Base-by-base conservation (phyloP, 2,113 vertebrate genomes). In the Amia ocellicauda region DNA sequence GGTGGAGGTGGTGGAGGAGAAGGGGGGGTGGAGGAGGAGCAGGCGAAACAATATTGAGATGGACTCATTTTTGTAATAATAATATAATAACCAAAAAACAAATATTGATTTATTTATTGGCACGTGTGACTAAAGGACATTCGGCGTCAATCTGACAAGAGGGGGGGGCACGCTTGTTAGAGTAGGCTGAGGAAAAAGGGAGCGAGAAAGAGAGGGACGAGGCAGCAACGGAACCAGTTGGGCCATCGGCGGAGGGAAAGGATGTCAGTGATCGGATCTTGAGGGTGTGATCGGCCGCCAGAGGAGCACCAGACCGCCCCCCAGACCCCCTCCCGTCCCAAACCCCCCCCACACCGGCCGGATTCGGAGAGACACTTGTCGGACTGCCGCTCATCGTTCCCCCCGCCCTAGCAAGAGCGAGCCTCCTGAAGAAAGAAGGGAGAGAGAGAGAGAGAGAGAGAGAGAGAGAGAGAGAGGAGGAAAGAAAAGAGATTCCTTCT, bases 251-350 rank as follows among this genome's bases (percentile, higher is more conserved):
- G 7, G 14, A 0, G 16, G 63, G 68, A 41, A 27, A 62, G 40
- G 52, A 13, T 5, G 17, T 61, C 41, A 59, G 58, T 31, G 43
- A 60, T 42, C 51, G 50, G 64, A 71, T 62, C 11, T 17, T 24
- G 72, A 69, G 76, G 63, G 61, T 42, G 65, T 57, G 79, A 80
- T 82, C 85, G 80, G 84, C 80, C 86, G 85, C 85, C 76, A 84
- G 85, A 87, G 82, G 84, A 76, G 76, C 70, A 66, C 62, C 69
- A 78, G 68, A 61, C 66, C 67, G 65, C 71, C 54, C 80, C 76
- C 76, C 80, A 83, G 80, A 85, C 76, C 75, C 86, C 85, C 79
- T 80, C 75, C 20, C 61, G 8, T 41, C 7, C 60, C 65, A 74
- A 74, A 51, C 72, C 74, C 74, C 67, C 76, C 65, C 60, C 64